Evolutionary conservation across 2,888 invertebrate species (phyloP).

Genomic region (Melanostoma mellinum): DNA sequence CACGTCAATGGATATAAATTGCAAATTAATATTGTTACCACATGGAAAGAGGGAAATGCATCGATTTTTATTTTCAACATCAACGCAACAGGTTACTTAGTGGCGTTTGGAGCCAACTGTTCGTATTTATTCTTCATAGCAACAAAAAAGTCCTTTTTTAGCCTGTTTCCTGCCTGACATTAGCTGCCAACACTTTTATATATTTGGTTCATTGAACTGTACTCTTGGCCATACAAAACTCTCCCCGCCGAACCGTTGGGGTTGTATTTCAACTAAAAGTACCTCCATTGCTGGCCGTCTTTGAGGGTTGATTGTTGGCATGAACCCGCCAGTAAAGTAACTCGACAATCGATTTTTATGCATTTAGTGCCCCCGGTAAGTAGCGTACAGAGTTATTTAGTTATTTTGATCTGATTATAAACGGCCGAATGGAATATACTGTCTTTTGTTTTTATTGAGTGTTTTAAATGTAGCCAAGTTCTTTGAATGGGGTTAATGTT

Average conservation of each 20-base stretch:
- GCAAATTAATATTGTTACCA: constrained; percentile 39
- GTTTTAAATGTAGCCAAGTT: not conserved
- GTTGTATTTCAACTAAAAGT: constrained; percentile 2
- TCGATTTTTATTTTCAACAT: constrained; percentile 28
- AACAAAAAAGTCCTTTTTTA: constrained; percentile 49
- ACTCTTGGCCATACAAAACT: constrained; percentile 28
- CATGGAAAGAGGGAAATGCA: constrained; percentile 31
- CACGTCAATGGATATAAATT: constrained; percentile 33
- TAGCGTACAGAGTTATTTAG: constrained; percentile 35
- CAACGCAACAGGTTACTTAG: constrained; percentile 48
- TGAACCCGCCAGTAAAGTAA: not conserved
- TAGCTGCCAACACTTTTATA: constrained; percentile 53
- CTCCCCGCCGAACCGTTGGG: not conserved
- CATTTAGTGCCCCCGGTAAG: not conserved
- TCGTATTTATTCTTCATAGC: constrained; percentile 46
- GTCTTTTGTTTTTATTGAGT: not conserved
- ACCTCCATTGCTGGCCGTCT: constrained; percentile 7
- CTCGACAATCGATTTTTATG: constrained; percentile 56
- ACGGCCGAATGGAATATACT: not conserved
- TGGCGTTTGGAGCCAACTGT: not conserved
- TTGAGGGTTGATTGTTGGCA: constrained; percentile 16
- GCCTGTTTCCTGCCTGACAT: constrained; percentile 52
- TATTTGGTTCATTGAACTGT: constrained; percentile 63
- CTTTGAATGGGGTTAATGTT: constrained; percentile 27
- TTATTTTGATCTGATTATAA: constrained; percentile 39